These are phyloP conservation scores for Sinella curviseta DNA, from an alignment of 1,140 invertebrate genomes.

Conservation along the genomic window DNA sequence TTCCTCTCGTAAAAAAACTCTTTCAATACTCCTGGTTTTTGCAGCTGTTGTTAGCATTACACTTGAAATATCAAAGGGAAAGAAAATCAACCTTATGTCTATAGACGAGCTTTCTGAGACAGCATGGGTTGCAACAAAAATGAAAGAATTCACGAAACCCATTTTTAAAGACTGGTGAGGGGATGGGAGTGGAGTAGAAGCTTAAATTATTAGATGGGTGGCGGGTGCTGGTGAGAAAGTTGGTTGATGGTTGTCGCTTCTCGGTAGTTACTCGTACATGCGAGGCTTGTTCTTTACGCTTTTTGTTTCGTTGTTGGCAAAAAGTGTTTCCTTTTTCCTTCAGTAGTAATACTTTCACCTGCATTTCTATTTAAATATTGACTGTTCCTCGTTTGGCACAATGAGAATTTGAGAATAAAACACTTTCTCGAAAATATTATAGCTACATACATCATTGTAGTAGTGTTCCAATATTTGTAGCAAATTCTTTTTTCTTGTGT, in stretches of 20 bases:
- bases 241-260: neutral
- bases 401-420: no score
- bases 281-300: no score
- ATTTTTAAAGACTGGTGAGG: neutral
- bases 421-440: no score
- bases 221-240: neutral
- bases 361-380: no score
- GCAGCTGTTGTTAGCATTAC: neutral
- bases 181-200: neutral
- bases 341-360: no score
- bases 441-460: no score
- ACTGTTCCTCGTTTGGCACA: no score
- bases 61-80: neutral
- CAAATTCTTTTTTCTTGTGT: slow-evolving; percentile 49
- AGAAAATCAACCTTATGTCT: neutral
- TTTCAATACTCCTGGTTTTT: neutral
- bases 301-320: no score
- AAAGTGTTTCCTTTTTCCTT: no score
- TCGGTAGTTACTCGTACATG: no score
- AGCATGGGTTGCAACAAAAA: neutral
- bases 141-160: neutral
- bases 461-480: no score
- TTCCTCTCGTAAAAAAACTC: neutral
- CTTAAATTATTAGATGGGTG: neutral
- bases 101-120: neutral